Evolutionary conservation across 1,140 invertebrate species (phyloP), one percentile per base, ranked within the genome.

Genomic region (Heliothis virescens): DNA sequence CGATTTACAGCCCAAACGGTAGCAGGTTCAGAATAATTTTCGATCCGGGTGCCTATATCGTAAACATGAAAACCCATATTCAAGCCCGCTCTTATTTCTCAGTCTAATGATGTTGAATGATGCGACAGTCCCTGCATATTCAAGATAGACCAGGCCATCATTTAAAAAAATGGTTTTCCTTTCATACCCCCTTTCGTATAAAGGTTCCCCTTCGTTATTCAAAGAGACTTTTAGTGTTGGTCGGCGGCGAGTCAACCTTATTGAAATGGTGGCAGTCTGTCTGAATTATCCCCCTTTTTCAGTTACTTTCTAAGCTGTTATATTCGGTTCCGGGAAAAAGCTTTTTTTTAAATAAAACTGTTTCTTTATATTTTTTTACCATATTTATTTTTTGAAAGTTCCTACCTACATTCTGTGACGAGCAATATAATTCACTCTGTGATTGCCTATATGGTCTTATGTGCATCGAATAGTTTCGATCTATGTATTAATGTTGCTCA

Each of bases 61-160:
- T 71, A 71, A 60, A 74, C 34, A 60, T 81, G 72, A 87, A 86
- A 85, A 75, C 76, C 82, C 80, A 83, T 87, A 89, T 89, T 91
- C 85, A 91, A 80, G 77, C 26, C 81, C 52, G 81, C 80, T 87
- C 84, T 88, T 89, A 88, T 88, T 90, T 89, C 86, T 85, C 86
- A 83, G 85, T 89, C 89, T 92, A 93, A 93, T 93, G 90, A 93
- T 89, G 91, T 91, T 91, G 91, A 92, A 93, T 90, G 89, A 89
- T 90, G 89, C 87, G 87, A 90, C 86, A 83, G 86, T 72, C 85
- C 86, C 83, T 90, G 88, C 87, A 93, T 90, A 92, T 91, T 91
- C 85, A 92, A 90, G 89, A 91, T 90, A 89, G 84, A 83, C 86
- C 82, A 82, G 78, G 78, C 84, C 85, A 85, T 91, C 88, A 90